phyloP scores from a whole-genome alignment of 2,113 vertebrate genomes.

The Campylomormyrus numenius region DNA sequence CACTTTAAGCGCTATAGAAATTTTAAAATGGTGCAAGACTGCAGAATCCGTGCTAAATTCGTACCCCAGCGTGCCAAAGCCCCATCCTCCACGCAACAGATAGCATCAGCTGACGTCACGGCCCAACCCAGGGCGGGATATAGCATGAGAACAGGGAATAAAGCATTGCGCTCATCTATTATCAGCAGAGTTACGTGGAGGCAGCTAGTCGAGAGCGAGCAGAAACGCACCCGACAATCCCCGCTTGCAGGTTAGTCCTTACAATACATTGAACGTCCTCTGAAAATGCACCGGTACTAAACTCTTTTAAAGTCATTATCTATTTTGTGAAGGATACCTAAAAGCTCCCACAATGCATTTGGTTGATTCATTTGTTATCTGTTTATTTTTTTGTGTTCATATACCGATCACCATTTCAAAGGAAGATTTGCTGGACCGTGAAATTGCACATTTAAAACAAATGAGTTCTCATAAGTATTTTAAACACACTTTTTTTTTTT shows the following conservation, averaged over 20 bases:
- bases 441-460: neutral
- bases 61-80: neutral
- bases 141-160: neutral
- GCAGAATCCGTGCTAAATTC: neutral
- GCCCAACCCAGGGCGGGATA: neutral
- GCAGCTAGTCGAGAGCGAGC: neutral
- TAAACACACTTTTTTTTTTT: neutral
- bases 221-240: neutral
- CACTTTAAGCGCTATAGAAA: neutral
- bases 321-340: neutral
- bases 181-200: neutral
- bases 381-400: neutral
- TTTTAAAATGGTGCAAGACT: neutral
- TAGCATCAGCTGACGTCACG: neutral
- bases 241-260: constrained; percentile 8
- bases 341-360: neutral
- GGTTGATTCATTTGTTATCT: neutral
- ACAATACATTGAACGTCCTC: neutral
- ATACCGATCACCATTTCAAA: neutral
- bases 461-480: neutral
- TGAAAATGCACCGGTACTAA: neutral
- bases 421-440: neutral
- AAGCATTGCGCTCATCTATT: neutral
- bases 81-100: neutral
- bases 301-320: neutral